Conservation (phyloP, 2,113 vertebrate species). For the Rana temporaria region DNA sequence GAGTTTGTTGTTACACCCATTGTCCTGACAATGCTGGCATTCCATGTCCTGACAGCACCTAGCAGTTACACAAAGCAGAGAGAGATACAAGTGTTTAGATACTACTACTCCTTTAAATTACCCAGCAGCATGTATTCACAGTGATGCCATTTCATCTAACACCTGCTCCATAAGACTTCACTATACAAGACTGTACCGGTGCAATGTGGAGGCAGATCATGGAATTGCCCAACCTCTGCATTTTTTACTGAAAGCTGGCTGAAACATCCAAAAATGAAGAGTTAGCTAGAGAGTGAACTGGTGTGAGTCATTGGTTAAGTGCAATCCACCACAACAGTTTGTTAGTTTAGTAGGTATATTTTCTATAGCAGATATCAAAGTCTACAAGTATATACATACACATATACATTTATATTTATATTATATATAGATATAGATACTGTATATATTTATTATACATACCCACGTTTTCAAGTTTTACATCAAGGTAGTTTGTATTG, state of each 20-base stretch:
- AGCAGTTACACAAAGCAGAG: conserved; percentile 39
- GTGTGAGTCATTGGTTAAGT: not conserved
- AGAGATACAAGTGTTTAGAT: conserved; percentile 23
- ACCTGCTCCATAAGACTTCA: not conserved
- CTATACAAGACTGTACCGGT: conserved; percentile 13
- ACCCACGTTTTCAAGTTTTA: too few species aligned
- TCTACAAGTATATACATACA: too few species aligned
- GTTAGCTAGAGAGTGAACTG: not conserved
- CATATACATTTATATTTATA: too few species aligned
- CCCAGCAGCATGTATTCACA: not conserved
- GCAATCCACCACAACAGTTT: not conserved
- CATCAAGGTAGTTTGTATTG: too few species aligned
- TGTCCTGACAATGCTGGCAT: conserved; percentile 69
- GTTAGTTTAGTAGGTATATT: not conserved
- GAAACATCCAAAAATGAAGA: not conserved
- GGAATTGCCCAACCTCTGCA: not conserved
- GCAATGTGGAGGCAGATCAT: not conserved
- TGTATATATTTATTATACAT: too few species aligned
- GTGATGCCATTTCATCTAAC: conserved; percentile 28
- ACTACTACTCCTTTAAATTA: conserved; percentile 8
- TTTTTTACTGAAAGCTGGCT: conserved; percentile 24
- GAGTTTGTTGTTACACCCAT: conserved; percentile 69
- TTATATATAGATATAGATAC: too few species aligned
- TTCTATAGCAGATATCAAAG: not conserved
- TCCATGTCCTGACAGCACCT: conserved; percentile 74